phyloP scores from a whole-genome alignment of 2,797 vertebrate species.

The Ceyx erithaca region DNA sequence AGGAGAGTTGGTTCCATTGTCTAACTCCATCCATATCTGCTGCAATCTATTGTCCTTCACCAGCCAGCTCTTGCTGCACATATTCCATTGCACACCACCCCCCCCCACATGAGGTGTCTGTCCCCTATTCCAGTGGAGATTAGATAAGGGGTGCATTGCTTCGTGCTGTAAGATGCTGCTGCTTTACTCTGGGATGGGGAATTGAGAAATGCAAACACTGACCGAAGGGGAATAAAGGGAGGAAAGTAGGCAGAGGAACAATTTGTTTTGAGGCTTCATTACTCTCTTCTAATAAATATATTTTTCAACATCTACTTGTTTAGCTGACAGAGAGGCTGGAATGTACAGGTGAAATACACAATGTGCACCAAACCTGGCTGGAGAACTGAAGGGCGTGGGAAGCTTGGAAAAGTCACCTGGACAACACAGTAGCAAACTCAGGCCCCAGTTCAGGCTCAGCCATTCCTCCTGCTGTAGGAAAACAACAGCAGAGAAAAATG shows the following conservation, averaged over 20 bases:
- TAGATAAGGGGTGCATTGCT: conserved; percentile 40
- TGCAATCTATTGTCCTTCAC: conserved; percentile 20
- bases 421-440: rapidly evolving
- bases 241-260: background rate
- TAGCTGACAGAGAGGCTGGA: background rate
- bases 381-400: background rate
- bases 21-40: conserved; percentile 37
- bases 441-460: rapidly evolving
- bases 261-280: background rate
- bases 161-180: conserved; percentile 5
- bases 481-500: rapidly evolving
- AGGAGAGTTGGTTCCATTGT: conserved; percentile 47
- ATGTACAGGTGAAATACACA: rapidly evolving
- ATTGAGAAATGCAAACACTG: conserved; percentile 26
- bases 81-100: background rate
- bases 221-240: background rate
- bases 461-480: background rate
- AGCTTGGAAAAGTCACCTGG: background rate
- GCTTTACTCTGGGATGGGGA: background rate
- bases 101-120: background rate
- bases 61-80: background rate
- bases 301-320: background rate
- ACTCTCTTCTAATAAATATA: background rate
- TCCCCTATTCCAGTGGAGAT: background rate
- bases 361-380: rapidly evolving